Evolutionary conservation across 1,140 invertebrate genomes (phyloP), one percentile per base, ranked within the genome.

Genomic region (Drosophila eugracilis): DNA sequence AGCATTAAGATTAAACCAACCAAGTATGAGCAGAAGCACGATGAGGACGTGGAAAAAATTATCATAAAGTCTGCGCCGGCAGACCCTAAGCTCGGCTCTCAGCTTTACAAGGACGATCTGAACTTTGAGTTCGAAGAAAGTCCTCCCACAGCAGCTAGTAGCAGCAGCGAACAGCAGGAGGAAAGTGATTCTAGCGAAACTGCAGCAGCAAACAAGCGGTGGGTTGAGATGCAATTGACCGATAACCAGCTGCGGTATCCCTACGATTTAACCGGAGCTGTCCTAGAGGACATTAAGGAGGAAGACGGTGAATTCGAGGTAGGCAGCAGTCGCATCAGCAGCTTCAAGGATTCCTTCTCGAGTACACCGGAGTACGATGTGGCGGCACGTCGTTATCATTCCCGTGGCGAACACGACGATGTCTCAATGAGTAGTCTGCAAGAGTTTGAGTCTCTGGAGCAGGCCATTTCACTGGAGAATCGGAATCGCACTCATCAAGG

Each of bases 401-500:
- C 95, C 1, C 94, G 96, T 4, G 97, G 95, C 2, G 97, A 98
- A 77, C 95, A 97, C 90, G 97, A 98, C 91, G 96, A 97, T 92
- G 93, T 97, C 19, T 98, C 97, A 0, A 95, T 98, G 86, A 97
- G 95, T 55, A 98, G 97, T 5, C 93, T 98, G 58, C 97, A 98
- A 92, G 98, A 99, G 91, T 99, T 99, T 93, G 97, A 98, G 92
- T 95, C 95, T 54, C 91, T 99, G 5, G 98, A 99, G 92, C 94
- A 94, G 79, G 95, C 96, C 0, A 94, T 97, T 52, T 94, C 94
- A 0, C 90, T 95, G 26, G 95, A 95, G 84, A 94, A 94, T 49
- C 92, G 92, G 10, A 93, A 94, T 55, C 93, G 94, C 69, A 94
- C 94, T 17, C 93, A 94, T 81, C 94, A 94, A 74, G 93, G 94